A percentile compares a stretch with the other conserved stretches of the same genome.
Evolutionary conservation across 2,797 vertebrate species (phyloP).

Genomic region (Ptychobarbus kaznakovi): DNA sequence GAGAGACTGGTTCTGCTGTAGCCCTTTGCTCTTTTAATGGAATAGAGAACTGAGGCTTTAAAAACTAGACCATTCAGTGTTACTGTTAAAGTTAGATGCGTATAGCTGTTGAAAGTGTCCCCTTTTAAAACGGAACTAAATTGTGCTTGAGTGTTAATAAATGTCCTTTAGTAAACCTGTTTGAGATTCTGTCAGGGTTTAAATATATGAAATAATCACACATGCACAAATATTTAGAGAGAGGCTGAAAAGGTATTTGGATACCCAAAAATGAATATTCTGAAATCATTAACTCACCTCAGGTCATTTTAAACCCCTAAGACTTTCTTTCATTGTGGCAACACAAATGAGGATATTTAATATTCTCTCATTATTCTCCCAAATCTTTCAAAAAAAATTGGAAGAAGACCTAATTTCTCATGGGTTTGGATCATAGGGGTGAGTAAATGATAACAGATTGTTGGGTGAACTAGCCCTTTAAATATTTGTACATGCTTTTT

Average conservation of each 20-base stretch:
- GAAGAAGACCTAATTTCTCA: not conserved
- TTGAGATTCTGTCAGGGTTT: not conserved
- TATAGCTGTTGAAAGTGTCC: not conserved
- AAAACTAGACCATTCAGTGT: not conserved
- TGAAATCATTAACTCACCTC: not conserved
- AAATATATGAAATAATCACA: not conserved
- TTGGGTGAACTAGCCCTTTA: not conserved
- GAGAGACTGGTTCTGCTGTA: not conserved
- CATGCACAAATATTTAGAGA: not conserved
- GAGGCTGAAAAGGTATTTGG: not conserved
- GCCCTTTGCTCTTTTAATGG: too few relatives aligned
- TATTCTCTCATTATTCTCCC: not conserved
- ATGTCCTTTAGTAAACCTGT: not conserved
- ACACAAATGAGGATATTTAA: not conserved
- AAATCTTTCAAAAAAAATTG: not conserved
- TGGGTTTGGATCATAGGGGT: not conserved
- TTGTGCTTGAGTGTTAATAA: conserved; percentile 27
- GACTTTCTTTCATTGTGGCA: not conserved
- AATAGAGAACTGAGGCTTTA: not conserved
- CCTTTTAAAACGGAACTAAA: not conserved
- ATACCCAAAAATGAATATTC: too few relatives aligned
- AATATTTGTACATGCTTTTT: not conserved
- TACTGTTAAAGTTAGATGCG: not conserved
- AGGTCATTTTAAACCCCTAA: not conserved
- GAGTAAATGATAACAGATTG: not conserved